Evolutionary conservation across 2,797 vertebrate genomes (phyloP).

Genomic region (Syncerus caffer): DNA sequence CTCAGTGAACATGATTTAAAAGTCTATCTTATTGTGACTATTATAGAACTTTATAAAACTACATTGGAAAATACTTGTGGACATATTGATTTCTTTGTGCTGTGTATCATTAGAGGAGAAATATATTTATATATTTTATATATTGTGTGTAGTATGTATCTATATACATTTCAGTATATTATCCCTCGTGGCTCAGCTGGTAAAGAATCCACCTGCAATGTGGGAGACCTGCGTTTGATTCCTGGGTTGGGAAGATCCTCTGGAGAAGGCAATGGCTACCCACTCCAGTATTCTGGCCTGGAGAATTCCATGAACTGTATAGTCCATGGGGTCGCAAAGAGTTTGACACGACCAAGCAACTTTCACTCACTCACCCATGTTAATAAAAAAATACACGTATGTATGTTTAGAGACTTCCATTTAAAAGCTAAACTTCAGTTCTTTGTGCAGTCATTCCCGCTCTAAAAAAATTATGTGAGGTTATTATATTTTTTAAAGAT

Average conservation of each 20-base stretch:
- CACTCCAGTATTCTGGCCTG: not conserved
- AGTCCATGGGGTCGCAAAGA: not conserved
- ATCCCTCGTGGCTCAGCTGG: not conserved
- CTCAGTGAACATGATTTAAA: not conserved
- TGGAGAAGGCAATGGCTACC: not conserved
- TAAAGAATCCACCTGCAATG: not conserved
- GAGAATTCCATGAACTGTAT: not conserved
- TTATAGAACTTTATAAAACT: not conserved
- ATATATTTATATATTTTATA: no score
- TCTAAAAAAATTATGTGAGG: not conserved
- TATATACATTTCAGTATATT: not conserved
- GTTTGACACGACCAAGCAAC: not conserved
- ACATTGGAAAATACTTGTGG: not conserved
- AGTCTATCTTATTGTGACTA: not conserved
- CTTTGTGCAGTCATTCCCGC: not conserved
- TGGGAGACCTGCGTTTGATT: not conserved
- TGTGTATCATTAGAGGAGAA: fast-evolving
- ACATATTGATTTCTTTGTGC: not conserved
- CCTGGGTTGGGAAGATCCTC: not conserved
- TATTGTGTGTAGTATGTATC: fast-evolving
- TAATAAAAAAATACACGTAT: not conserved
- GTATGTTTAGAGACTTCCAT: not conserved
- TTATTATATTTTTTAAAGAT: not conserved
- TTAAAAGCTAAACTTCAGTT: not conserved
- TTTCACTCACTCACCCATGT: not conserved